phyloP scores from a whole-genome alignment of 2,797 vertebrate species.

The Cirrhinus mrigala region DNA sequence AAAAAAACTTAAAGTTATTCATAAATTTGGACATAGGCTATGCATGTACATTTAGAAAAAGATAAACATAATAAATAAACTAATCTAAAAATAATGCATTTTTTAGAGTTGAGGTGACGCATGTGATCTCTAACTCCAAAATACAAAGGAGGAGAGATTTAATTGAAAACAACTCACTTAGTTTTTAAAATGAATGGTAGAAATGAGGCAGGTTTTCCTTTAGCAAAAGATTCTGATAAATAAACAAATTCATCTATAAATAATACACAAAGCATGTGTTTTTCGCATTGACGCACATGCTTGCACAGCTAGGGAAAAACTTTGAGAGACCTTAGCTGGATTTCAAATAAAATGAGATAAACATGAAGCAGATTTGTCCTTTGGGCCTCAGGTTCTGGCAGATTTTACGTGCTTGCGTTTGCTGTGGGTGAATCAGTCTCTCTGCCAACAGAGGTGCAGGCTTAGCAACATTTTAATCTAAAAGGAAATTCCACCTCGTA shows the following conservation, averaged over 20 bases:
- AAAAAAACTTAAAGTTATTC: not conserved
- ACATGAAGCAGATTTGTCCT: conserved; percentile 49
- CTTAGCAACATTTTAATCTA: conserved; percentile 78
- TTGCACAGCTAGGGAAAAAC: conserved; percentile 46
- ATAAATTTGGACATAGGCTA: not conserved
- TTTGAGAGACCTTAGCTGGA: conserved; percentile 50
- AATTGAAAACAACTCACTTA: not conserved
- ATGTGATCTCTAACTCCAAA: not conserved
- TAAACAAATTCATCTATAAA: not conserved
- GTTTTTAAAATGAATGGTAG: not conserved
- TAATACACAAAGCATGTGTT: not conserved
- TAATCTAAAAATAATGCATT: not conserved
- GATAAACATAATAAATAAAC: not conserved
- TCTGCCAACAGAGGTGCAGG: conserved; percentile 68
- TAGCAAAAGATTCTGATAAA: not conserved
- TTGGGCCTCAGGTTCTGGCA: conserved; percentile 66
- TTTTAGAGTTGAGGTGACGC: not conserved
- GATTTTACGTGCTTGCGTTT: conserved; percentile 57
- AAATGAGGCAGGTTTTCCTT: not conserved
- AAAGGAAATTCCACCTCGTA: conserved; percentile 76
- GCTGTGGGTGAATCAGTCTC: conserved; percentile 61
- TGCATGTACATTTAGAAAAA: not conserved
- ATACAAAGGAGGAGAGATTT: not conserved
- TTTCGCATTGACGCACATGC: not conserved
- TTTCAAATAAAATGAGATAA: conserved; percentile 46